A percentile compares a stretch with the other conserved stretches of the same genome.
phyloP scores from a whole-genome alignment of 2,113 vertebrate genomes.

The Chauna torquata region DNA sequence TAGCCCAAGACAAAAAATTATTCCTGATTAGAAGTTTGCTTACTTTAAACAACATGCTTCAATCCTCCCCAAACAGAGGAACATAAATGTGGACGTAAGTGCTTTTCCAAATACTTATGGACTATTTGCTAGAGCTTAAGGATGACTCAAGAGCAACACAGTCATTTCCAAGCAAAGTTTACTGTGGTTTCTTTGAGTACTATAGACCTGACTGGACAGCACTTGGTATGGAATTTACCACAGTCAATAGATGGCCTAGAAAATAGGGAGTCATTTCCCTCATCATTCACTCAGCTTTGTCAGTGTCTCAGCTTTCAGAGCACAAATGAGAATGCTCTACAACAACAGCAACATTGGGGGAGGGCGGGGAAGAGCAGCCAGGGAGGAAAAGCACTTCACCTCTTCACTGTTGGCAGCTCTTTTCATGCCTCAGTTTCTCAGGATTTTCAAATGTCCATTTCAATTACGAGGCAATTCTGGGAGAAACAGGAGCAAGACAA shows the following conservation, averaged over 20 bases:
- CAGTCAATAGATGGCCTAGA: background rate
- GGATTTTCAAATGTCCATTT: background rate
- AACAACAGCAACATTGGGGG: background rate
- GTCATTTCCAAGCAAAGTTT: background rate
- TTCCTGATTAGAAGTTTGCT: background rate
- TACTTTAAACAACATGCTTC: background rate
- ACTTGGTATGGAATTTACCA: background rate
- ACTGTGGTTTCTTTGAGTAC: background rate
- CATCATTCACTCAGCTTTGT: background rate
- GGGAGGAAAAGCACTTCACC: background rate
- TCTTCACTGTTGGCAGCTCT: rapidly evolving
- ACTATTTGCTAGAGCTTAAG: background rate
- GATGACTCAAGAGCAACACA: background rate
- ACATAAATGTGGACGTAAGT: background rate
- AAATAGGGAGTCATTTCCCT: background rate
- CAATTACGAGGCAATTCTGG: background rate
- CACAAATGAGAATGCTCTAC: background rate
- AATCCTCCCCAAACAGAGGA: background rate
- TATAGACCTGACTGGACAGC: background rate
- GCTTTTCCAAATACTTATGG: background rate
- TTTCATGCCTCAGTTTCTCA: background rate
- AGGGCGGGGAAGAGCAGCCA: too few species aligned
- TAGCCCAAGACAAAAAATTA: background rate
- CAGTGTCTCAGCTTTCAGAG: background rate
- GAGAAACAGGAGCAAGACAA: background rate